Base-by-base conservation (phyloP, 2,888 invertebrate species). In the Tachystola acroxantha region DNA sequence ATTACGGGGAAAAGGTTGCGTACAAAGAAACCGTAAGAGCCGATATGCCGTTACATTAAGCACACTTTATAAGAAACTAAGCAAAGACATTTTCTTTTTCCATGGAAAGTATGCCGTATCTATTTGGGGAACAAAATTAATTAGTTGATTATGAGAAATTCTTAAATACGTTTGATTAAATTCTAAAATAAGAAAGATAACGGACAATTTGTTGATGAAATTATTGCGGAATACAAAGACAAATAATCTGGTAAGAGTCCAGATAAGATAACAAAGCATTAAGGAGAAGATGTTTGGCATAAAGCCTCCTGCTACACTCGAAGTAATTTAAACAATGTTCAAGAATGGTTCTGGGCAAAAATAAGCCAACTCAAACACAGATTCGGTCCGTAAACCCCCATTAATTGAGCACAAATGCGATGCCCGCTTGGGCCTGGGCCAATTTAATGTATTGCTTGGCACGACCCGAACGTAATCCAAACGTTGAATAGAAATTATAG, bases 391-490 rank as follows among this genome's bases (percentile, higher is more conserved):
- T 68, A 65, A 67, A 70, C 54, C 61, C 60, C 70, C 70, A 79
- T 81, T 81, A 84, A 79, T 78, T 75, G 76, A 66, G 67, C 73
- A 54, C 64, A 66, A 71, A 71, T 62, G 63, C 66, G 59, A 62
- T 62, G 65, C 64, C 52, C 49, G 64, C 61, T 84, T 80, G 80
- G 80, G 76, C 62, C 55, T 46, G 46, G 47, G 78, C 82, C 84
- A 84, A 78, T 77, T 71, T 79, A 77, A 79, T 79, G 76, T 80
- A 79, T 77, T 69, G 70, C 70, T 76, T 81, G 82, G 82, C 80
- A 76, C 70, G 62, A 53, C 45, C 32, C 22, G 32, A 28, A 46
- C 45, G 65, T 72, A 72, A 77, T 72, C 70, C 71, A 50, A 67
- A 37, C 56, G 64, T 60, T 72, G 67, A 75, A 77, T 72, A 61